Conservation (phyloP, 2,797 vertebrate species). For the Selene dorsalis region DNA sequence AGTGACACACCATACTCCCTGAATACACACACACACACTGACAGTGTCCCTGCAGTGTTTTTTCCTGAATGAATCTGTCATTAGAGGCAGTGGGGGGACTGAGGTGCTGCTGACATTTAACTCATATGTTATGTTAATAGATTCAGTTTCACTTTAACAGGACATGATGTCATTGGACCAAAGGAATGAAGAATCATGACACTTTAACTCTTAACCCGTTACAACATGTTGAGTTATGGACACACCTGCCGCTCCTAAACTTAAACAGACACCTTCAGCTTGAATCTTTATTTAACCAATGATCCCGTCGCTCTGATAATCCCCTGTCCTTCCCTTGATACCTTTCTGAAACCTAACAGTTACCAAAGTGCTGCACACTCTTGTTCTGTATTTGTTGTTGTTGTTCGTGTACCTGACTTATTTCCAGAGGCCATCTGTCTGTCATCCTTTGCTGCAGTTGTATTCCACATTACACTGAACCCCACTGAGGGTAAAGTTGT, state of each 20-base stretch:
- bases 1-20: slow-evolving; percentile 51
- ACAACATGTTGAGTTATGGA: slow-evolving; percentile 23
- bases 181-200: slow-evolving; percentile 50
- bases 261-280: slow-evolving; percentile 24
- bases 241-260: slow-evolving; percentile 54
- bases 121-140: slow-evolving; percentile 75
- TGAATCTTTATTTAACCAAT: background rate
- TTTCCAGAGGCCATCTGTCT: slow-evolving; percentile 60
- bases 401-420: slow-evolving; percentile 61
- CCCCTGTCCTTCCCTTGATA: slow-evolving; percentile 9
- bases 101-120: slow-evolving; percentile 60
- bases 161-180: slow-evolving; percentile 76
- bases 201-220: slow-evolving; percentile 53
- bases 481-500: slow-evolving; percentile 70
- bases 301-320: slow-evolving; percentile 24
- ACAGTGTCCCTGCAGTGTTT: slow-evolving; percentile 43
- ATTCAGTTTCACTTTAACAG: slow-evolving; percentile 77
- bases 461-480: slow-evolving; percentile 74
- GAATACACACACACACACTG: slow-evolving; percentile 40
- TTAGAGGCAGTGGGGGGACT: slow-evolving; percentile 55
- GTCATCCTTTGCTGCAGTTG: slow-evolving; percentile 64
- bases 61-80: slow-evolving; percentile 62
- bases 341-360: background rate
- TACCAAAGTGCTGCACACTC: slow-evolving; percentile 6
- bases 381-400: slow-evolving; percentile 39